A percentile compares a stretch with the other conserved stretches of the same genome.
These are phyloP conservation scores for Globia sparganii DNA, from an alignment of 2,888 invertebrate genomes.

Conservation along the genomic window DNA sequence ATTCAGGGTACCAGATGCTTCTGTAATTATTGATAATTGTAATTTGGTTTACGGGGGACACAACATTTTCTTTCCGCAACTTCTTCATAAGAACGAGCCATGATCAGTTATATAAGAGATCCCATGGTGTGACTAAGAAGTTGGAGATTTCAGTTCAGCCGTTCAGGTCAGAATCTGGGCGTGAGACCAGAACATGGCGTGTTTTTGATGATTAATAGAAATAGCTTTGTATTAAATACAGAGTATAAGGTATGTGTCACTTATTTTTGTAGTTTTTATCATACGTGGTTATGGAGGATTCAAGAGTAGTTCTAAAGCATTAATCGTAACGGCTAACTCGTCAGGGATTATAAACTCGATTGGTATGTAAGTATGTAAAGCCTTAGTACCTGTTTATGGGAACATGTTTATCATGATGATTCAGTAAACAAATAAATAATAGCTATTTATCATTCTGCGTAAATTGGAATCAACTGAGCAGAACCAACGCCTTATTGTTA, in stretches of 20 bases:
- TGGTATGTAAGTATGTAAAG: conserved; percentile 26
- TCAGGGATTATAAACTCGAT: conserved; percentile 54
- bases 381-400: conserved; percentile 53
- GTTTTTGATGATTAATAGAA: conserved; percentile 30
- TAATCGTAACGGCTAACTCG: conserved; percentile 50
- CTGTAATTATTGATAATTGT: conserved; percentile 16
- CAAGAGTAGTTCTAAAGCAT: background rate
- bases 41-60: background rate
- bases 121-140: background rate
- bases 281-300: conserved; percentile 24
- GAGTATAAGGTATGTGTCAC: background rate
- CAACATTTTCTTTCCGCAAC: background rate
- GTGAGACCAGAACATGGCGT: background rate
- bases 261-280: conserved; percentile 21
- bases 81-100: background rate
- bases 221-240: conserved; percentile 1
- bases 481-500: conserved; percentile 33
- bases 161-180: background rate
- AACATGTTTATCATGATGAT: conserved; percentile 50
- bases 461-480: conserved; percentile 50
- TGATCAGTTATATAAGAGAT: background rate
- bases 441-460: conserved; percentile 44
- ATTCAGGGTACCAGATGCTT: conserved; percentile 18
- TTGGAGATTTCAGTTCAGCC: background rate
- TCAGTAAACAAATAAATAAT: conserved; percentile 56